phyloP scores from a whole-genome alignment of 2,797 vertebrate genomes.

The Spinibarbus caldwelli region DNA sequence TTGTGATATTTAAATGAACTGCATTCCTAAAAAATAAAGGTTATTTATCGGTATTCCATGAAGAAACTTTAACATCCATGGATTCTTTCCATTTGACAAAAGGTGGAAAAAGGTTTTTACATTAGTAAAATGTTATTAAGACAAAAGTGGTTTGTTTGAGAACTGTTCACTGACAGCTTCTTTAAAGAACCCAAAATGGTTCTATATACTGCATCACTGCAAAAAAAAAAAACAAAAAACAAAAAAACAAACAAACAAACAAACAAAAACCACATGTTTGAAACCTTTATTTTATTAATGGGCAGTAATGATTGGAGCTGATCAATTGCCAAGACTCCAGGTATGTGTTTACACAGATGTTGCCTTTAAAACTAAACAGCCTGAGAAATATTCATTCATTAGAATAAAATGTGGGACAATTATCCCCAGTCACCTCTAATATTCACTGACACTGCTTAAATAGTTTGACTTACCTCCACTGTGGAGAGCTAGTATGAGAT shows the following conservation, averaged over 20 bases:
- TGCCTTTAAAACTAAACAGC: neutral
- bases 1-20: neutral
- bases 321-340: neutral
- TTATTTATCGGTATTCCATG: neutral
- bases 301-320: neutral
- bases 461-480: neutral
- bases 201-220: neutral
- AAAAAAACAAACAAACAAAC: too few relatives aligned
- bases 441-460: neutral
- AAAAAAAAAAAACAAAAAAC: neutral
- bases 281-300: neutral
- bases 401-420: neutral
- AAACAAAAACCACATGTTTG: neutral
- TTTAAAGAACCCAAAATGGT: neutral
- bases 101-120: neutral
- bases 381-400: neutral
- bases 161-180: neutral
- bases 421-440: neutral
- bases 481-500: neutral
- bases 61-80: neutral
- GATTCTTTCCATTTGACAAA: neutral
- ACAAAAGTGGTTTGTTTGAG: neutral
- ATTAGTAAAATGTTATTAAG: neutral
- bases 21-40: neutral
- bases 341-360: neutral